phyloP scores from a whole-genome alignment of 2,797 vertebrate genomes.

The Enteromius mattozi region DNA sequence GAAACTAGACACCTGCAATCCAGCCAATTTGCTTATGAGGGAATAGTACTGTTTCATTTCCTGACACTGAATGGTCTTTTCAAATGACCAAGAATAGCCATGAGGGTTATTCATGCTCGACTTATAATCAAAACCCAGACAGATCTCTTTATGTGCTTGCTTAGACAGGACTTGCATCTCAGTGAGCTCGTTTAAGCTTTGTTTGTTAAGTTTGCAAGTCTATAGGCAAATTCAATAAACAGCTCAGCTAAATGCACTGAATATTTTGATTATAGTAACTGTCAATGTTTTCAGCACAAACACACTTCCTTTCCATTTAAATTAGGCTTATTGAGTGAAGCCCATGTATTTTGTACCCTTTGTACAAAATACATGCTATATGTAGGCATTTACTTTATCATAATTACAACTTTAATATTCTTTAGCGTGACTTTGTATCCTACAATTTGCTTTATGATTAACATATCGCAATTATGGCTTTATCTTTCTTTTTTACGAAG shows the following conservation, averaged over 20 bases:
- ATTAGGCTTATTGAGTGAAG: neutral
- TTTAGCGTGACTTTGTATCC: neutral
- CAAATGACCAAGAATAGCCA: conserved; percentile 61
- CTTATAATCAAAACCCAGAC: conserved; percentile 52
- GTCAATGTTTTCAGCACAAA: neutral
- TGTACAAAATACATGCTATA: neutral
- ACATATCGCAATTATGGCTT: neutral
- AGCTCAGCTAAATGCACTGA: neutral
- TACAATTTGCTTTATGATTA: neutral
- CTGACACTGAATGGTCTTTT: conserved; percentile 66
- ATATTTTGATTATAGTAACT: neutral
- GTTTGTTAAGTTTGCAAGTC: conserved; percentile 27
- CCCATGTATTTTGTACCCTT: neutral
- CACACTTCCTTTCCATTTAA: neutral
- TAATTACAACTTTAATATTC: neutral
- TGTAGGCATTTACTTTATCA: neutral
- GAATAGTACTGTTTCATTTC: conserved; percentile 71
- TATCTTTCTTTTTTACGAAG: neutral
- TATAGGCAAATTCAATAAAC: conserved; percentile 1
- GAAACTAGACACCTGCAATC: conserved; percentile 72
- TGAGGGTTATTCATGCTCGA: conserved; percentile 52
- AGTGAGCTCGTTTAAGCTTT: conserved; percentile 4
- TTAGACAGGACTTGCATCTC: neutral
- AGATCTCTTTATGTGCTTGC: conserved; percentile 19
- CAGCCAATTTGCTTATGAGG: conserved; percentile 66